These are phyloP conservation scores for Crax fasciolata DNA, from an alignment of 2,797 vertebrate species.

Conservation along the genomic window DNA sequence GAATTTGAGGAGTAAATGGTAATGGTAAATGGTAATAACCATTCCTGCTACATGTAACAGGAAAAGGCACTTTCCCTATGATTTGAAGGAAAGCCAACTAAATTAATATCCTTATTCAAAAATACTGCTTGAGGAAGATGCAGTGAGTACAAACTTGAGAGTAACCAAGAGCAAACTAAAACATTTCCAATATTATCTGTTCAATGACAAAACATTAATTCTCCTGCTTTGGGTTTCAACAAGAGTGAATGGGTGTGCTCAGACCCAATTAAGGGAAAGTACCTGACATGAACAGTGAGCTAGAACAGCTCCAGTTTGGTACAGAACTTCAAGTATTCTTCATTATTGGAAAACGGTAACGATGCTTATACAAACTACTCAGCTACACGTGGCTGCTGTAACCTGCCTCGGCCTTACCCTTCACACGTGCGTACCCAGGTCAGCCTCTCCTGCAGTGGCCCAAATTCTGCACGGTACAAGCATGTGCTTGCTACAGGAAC, in stretches of 20 bases:
- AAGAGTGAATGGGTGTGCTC: neutral
- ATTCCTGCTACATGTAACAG: neutral
- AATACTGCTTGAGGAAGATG: neutral
- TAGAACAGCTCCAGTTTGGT: neutral
- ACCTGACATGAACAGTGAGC: neutral
- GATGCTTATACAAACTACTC: neutral
- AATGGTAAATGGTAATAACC: neutral
- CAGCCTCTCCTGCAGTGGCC: neutral
- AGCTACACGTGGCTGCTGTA: too few relatives aligned
- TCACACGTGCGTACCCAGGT: neutral
- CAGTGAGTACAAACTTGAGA: neutral
- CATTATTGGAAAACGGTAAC: neutral
- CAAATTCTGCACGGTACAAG: neutral
- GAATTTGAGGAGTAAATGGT: neutral
- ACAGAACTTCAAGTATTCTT: neutral
- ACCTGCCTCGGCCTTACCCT: neutral
- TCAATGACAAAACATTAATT: neutral
- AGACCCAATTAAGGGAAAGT: neutral
- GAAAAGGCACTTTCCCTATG: neutral
- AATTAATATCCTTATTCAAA: neutral
- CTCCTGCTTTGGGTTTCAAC: neutral
- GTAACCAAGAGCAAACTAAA: neutral
- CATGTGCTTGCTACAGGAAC: accelerated
- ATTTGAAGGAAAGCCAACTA: neutral
- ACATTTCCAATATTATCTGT: neutral